These are phyloP conservation scores for Brachionus calyciflorus DNA, from an alignment of 1,140 invertebrate species.

Conservation along the genomic window DNA sequence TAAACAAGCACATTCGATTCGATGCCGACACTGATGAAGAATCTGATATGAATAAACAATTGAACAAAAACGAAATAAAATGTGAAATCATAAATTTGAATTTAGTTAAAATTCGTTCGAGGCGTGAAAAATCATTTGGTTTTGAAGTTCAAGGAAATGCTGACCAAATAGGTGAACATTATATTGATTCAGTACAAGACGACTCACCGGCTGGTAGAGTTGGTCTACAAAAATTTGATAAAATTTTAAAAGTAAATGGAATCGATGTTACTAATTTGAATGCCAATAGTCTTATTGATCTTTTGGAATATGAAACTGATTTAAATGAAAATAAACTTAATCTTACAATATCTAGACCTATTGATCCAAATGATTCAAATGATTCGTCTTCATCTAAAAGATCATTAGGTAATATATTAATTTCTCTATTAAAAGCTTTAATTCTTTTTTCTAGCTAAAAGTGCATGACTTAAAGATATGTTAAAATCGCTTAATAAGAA, in stretches of 20 bases:
- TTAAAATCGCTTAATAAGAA: no score
- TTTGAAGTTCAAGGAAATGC: background rate
- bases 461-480: no score
- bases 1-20: constrained; percentile 33
- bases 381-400: background rate
- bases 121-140: constrained; percentile 7
- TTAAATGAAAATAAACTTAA: constrained; percentile 13
- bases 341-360: background rate
- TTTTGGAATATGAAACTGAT: constrained; percentile 13
- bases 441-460: no score
- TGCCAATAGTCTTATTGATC: constrained; percentile 9
- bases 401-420: constrained; percentile 1
- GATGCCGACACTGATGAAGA: constrained; percentile 17
- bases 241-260: constrained; percentile 31
- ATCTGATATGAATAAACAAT: background rate
- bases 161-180: background rate
- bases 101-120: constrained; percentile 28
- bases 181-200: background rate
- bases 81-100: background rate
- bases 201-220: background rate
- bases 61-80: background rate
- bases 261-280: background rate
- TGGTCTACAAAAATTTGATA: constrained; percentile 1
- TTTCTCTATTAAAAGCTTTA: no score
- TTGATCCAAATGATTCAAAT: background rate